Evolutionary conservation across 1,140 invertebrate genomes (phyloP), one percentile per base, ranked within the genome.

Genomic region (Hyphantria cunea): DNA sequence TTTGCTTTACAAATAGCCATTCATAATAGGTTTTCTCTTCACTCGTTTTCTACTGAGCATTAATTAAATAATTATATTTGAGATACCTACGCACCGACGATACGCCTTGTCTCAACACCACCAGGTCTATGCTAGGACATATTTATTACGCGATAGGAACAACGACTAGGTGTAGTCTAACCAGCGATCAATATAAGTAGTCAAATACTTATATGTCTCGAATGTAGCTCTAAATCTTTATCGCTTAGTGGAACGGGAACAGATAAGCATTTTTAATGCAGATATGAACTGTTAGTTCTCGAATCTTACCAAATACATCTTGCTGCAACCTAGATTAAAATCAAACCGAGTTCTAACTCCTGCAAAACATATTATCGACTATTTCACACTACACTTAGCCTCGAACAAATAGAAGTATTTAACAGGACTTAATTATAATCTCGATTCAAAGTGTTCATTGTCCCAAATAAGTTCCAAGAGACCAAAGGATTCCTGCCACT

Each of bases 31-130:
- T 70, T 76, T 73, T 76, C 66, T 70, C 58, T 25, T 58, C 52
- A 54, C 59, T 34, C 25, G 25, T n/a, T 7, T 4, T n/a, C 41
- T 45, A 45, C 17, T 6, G 42, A 25, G 17, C 17, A 25, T 25
- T 25, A 25, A 25, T 25, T 55, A 25, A 25, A 3, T 25, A 25
- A 25, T 25, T 55, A 25, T 33, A 42, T 55, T 60, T 60, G 31
- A 48, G 37, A 12, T 8, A 31, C n/a, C 17, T 42, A 50, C 56
- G 49, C 37, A 53, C 59, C n/a, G 13, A 17, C 60, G 66, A 56
- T 70, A 73, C 74, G 73, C 73, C 70, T 70, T 76, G 68, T 61
- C 65, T 62, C 42, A 33, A 39, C 32, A 54, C 54, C 48, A 53
- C 47, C n/a, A 61, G 61, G 61, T 44, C 50, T 56, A 41, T n/a